Evolutionary conservation across 1,140 invertebrate genomes (phyloP), one percentile per base, ranked within the genome.

Genomic region (Drosophila dunni): DNA sequence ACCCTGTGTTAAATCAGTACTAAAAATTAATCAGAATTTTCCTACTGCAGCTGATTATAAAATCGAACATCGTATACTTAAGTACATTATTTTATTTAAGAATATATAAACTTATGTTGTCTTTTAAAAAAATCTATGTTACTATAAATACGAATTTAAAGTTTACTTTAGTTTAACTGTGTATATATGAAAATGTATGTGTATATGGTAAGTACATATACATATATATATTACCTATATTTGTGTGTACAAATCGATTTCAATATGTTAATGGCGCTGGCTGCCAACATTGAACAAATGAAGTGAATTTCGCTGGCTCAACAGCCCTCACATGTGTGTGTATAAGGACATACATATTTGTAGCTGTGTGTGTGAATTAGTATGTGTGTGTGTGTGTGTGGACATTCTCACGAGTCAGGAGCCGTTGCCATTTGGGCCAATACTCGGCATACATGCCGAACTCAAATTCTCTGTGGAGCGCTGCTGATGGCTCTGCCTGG

Each of bases 241-340:
- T 3, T 45, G 38, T 40, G 29, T 70, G 13, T 38, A 13, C 73
- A 79, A 86, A 85, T 85, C 82, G 81, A 85, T 85, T 85, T 71
- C 70, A 81, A 86, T 85, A 86, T 81, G 81, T 81, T 85, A 86
- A 85, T 85, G 81, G 78, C 44, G 61, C 45, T 57, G 72, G 50
- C 40, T 67, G 63, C 46, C 36, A 66, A 62, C 60, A 38, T 48
- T 68, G 65, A 73, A 81, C 69, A 83, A 83, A 88, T 86, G 60
- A 88, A 86, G 62, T 79, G 72, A 82, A 83, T 71, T 74, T 88
- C 54, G 61, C 50, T 79, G 63, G 73, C 65, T 74, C 48, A 68
- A 66, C 72, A 79, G 77, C 70, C 76, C 53, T 20, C 53, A 56
- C 53, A 34, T 61, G 36, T 36, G 33, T 13, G 13, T 64, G n/a